Evolutionary conservation across 2,113 vertebrate species (phyloP), one percentile per base, ranked within the genome.

Genomic region (Benitochromis conjunctus): DNA sequence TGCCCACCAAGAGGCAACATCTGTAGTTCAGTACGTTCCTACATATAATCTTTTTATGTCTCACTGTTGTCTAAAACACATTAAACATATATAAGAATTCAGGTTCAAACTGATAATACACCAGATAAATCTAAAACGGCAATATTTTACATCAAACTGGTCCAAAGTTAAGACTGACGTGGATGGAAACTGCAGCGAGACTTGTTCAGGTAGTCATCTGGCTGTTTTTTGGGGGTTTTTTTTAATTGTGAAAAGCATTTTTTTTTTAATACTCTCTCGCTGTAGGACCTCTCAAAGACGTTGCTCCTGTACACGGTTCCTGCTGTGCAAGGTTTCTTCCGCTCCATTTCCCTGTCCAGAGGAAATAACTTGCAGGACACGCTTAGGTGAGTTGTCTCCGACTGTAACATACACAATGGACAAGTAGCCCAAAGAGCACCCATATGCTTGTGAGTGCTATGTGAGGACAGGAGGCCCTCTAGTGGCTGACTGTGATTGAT

Each of bases 361-460:
- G 99, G 99, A 90, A 99, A 99, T 92, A 99, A 99, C 92, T 95
- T 99, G 5, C 99, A 99, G 89, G 99, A 99, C 90, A 99, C 99
- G 0, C 97, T 99, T 80, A 97, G 99, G 99, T 99, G 93, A 86
- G 80, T 31, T 36, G 29, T 86, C 41, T 26, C 41, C 5, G 26
- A 60, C 41, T 34, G 3, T 29, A 62, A 64, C 29, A 38, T 64
- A 48, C 60, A 71, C n/a, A 16, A 12, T 10, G 60, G 48, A 16
- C 2, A 24, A 46, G 46, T n/a, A 19, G 11, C 56, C 19, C 29
- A 53, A 55, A 13, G 21, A 8, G 24, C 34, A 57, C n/a, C 34
- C 2, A 7, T 60, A 38, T 12, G 29, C 24, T 54, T 43, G 3
- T 19, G 38, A 10, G 21, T 4, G 8, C 18, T 82, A 5, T 56